These are phyloP conservation scores for Melanotaenia trifasciata DNA, from an alignment of 2,797 vertebrate genomes.

Conservation along the genomic window DNA sequence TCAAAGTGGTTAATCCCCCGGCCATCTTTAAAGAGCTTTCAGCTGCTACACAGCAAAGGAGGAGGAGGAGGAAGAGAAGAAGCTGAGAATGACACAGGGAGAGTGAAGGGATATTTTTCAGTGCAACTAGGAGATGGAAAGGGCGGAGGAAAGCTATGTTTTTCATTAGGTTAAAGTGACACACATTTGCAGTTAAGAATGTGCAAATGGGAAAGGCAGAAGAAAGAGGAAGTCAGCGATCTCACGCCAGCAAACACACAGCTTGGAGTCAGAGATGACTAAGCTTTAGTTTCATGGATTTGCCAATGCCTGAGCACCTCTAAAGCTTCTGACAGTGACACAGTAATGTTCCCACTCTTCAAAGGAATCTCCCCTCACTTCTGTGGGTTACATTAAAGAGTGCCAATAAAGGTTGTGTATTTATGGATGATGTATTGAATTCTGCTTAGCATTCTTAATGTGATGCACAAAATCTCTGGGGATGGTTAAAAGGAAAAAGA, in stretches of 20 bases:
- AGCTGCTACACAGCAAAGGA: slow-evolving; percentile 48
- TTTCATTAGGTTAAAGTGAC: slow-evolving; percentile 40
- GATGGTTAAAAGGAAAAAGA: slow-evolving; percentile 23
- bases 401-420: slow-evolving; percentile 55
- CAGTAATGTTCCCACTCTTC: slow-evolving; percentile 60
- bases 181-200: slow-evolving; percentile 30
- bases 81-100: slow-evolving; percentile 11
- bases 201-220: slow-evolving; percentile 21
- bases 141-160: slow-evolving; percentile 25
- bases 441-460: slow-evolving; percentile 68
- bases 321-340: slow-evolving; percentile 57
- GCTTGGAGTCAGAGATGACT: slow-evolving; percentile 67
- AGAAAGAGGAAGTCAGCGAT: slow-evolving; percentile 41
- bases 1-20: slow-evolving; percentile 78
- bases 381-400: slow-evolving; percentile 67
- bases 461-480: slow-evolving; percentile 41
- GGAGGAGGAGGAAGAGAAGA: slow-evolving; percentile 18
- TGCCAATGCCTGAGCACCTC: slow-evolving; percentile 53
- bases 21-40: slow-evolving; percentile 81
- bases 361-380: slow-evolving; percentile 54
- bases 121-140: slow-evolving; percentile 24
- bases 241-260: slow-evolving; percentile 44
- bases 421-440: slow-evolving; percentile 62
- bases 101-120: slow-evolving; percentile 40
- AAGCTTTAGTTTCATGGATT: slow-evolving; percentile 65